Evolutionary conservation across 2,113 vertebrate genomes (phyloP).

Genomic region (Dipodomys spectabilis): DNA sequence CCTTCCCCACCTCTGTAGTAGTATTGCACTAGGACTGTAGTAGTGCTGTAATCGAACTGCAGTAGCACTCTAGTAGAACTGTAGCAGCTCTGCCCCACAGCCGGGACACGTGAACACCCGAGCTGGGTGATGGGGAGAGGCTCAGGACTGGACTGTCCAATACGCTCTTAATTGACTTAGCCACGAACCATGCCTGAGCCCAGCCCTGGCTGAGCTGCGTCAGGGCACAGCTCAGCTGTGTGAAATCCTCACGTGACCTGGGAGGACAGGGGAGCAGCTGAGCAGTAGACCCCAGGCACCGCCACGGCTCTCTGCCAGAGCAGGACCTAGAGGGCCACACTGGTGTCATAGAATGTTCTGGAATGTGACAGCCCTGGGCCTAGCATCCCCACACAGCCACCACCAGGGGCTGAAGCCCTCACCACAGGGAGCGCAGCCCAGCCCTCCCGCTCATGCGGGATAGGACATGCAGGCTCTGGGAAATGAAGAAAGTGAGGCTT

Average conservation of each 20-base stretch:
- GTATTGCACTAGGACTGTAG: too few relatives aligned
- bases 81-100: not conserved
- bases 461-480: fast-evolving
- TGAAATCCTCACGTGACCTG: not conserved
- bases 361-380: not conserved
- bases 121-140: too few relatives aligned
- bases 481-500: too few relatives aligned
- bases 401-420: not conserved
- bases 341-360: not conserved
- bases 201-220: not conserved
- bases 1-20: not conserved
- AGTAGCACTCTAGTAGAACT: too few relatives aligned
- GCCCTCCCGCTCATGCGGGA: too few relatives aligned
- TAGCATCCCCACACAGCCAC: fast-evolving
- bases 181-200: too few relatives aligned
- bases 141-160: too few relatives aligned
- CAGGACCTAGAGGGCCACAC: fast-evolving
- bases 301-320: not conserved
- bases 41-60: too few relatives aligned
- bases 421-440: too few relatives aligned
- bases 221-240: not conserved
- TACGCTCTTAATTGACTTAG: too few relatives aligned
- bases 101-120: not conserved
- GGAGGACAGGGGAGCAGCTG: too few relatives aligned
- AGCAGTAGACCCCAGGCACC: not conserved